Base-by-base conservation (phyloP, 2,888 invertebrate genomes). In the Dasysyrphus tricinctus region DNA sequence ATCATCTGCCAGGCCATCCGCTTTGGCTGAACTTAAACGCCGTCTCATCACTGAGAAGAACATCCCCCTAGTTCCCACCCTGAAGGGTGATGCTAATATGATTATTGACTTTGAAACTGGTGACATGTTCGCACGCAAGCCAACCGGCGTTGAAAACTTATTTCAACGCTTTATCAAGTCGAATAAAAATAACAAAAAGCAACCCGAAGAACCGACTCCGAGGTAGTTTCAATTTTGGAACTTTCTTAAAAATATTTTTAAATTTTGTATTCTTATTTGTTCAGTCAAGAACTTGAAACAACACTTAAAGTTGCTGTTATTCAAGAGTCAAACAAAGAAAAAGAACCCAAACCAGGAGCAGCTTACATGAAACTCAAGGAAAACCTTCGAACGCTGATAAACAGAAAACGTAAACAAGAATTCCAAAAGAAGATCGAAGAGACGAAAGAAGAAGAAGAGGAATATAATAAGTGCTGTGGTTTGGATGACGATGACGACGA, bases 151-250 rank as follows among this genome's bases (percentile, higher is more conserved):
- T 8, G 94, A 95, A 85, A 93, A 94, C 76, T 93, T 97, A 42
- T 95, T 96, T 91, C 94, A 96, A 88, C 93, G 96, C 87, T 96
- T 96, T 90, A 93, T 95, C 47, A 95, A 95, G 90, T 97, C 97
- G 89, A 93, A 95, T 0, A 93, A 94, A 54, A 94, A 94, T 80
- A 94, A 94, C 39, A 94, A 91, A 89, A 92, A 87, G 92, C 94
- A 91, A 92, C 94, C 89, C 93, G 94, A 90, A 92, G 94, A 88
- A 93, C 95, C 90, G 93, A 95, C 90, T 91, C 94, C 90, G 7
- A 90, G 89, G 91, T 91, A 70, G 88, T 6, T 32, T 14, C 12
- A 7, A 47, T 37, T 9, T 47, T 19, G 19, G 16, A 44, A 12
- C 11, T 16, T 47, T 56, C 2, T 44, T 37, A 0, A 44, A 24